Evolutionary conservation across 2,113 vertebrate genomes (phyloP).

Genomic region (Leucopsar rothschildi): DNA sequence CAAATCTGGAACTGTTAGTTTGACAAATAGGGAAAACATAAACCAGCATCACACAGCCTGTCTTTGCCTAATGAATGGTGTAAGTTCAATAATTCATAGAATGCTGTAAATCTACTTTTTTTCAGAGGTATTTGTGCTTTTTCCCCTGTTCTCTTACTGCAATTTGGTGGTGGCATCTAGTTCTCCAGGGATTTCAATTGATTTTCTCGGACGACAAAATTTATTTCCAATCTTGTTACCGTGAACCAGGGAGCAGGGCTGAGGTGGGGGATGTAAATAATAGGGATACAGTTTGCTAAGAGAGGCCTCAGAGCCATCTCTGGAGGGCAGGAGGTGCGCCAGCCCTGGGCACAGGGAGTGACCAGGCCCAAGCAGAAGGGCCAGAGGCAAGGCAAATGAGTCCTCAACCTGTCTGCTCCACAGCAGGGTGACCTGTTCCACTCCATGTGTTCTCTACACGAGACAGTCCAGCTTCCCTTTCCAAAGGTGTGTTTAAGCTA

Average conservation of each 20-base stretch:
- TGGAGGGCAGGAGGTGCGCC: rapidly evolving
- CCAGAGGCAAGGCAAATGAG: neutral
- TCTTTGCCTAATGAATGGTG: neutral
- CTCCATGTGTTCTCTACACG: neutral
- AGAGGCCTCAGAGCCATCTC: neutral
- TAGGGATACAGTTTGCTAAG: neutral
- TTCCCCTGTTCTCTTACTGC: rapidly evolving
- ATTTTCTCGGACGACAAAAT: neutral
- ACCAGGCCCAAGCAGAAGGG: neutral
- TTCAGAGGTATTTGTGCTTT: neutral
- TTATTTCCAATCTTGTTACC: neutral
- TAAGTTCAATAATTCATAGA: neutral
- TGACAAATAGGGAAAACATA: neutral
- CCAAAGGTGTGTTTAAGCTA: neutral
- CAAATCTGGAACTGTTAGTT: neutral
- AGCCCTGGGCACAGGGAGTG: neutral
- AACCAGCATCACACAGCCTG: neutral
- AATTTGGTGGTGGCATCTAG: neutral
- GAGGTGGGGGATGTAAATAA: neutral
- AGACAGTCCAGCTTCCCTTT: neutral
- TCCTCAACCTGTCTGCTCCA: neutral
- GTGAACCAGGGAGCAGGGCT: neutral
- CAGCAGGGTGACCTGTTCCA: neutral
- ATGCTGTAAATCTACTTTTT: neutral
- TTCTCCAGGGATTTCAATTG: neutral